These are phyloP conservation scores for Varanus komodoensis DNA, from an alignment of 2,113 vertebrate genomes.

Conservation along the genomic window DNA sequence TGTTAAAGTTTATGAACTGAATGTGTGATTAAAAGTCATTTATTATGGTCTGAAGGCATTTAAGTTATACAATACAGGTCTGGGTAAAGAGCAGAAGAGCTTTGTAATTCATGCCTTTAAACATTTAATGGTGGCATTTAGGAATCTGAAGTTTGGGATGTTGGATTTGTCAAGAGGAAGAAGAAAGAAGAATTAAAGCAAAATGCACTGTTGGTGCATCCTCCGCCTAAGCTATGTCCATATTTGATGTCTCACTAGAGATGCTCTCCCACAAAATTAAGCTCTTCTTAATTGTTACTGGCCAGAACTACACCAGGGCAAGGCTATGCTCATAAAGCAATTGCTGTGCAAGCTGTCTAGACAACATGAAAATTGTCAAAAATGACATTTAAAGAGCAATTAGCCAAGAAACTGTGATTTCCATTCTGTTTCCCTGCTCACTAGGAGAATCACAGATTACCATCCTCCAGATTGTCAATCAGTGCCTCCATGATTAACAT, in stretches of 20 bases:
- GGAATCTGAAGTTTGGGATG: not conserved
- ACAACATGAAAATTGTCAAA: conserved; percentile 80
- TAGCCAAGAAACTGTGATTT: conserved; percentile 78
- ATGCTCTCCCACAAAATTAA: conserved; percentile 15
- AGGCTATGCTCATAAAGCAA: conserved; percentile 65
- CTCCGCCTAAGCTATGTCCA: conserved; percentile 16
- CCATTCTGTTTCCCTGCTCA: conserved; percentile 71
- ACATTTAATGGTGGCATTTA: not conserved
- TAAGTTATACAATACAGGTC: not conserved
- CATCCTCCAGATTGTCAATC: conserved; percentile 77
- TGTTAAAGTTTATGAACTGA: too few species aligned
- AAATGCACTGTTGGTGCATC: not conserved
- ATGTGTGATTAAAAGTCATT: too few species aligned
- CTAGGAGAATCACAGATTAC: conserved; percentile 63
- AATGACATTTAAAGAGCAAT: conserved; percentile 80
- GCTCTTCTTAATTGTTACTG: conserved; percentile 38
- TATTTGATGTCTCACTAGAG: not conserved
- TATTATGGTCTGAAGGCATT: too few species aligned
- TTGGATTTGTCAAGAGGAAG: not conserved
- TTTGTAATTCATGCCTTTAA: not conserved
- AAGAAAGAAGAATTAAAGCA: conserved; percentile 28
- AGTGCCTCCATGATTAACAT: conserved; percentile 61
- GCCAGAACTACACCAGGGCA: conserved; percentile 68
- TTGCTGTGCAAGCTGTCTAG: conserved; percentile 76
- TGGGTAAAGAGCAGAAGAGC: not conserved